Base-by-base conservation (phyloP, 1,140 invertebrate genomes). In the Diploscapter pachys region DNA sequence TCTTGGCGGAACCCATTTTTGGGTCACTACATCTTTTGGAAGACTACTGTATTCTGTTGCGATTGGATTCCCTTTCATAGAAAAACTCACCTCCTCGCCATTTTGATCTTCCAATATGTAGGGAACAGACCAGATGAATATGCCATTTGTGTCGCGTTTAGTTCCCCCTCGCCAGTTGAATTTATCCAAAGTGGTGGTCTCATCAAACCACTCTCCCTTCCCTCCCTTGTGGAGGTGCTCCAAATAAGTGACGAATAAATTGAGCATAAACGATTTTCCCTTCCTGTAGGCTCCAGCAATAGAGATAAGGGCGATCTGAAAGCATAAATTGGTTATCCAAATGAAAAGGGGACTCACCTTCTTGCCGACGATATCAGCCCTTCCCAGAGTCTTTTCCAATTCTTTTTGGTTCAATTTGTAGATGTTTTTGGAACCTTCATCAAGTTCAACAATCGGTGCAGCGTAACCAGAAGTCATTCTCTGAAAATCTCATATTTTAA, bases 231-330 rank as follows among this genome's bases (percentile, higher is more conserved):
- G 13, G 5, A 64, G 63, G 13, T 49, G 50, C 50, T 64, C 63
- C 5, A 64, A 31, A 31, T 64, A 64, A 5, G 5, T 5, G 5
- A 64, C 63, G 5, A 64, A 64, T 13, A 64, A 64, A 49, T 64
- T 64, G 13, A 64, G 31, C 5, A 64, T 8, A 31, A 64, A 64
- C 13, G 5, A 6, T 64, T 64, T 64, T 6, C 63, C 63, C 31
- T 64, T 64, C 31, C 63, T 64, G 63, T 31, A 64, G 63, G 63
- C 63, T 13, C 63, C 63, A 49, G 63, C 63, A 31, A 64, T 31
- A 31, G 63, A 64, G 50, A 64, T 64, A 8, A 64, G 13, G 31
- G 63, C 63, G 5, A 64, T 49, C 63, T 64, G 63, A 31, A 64
- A 64, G n/a, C n/a, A n/a, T n/a, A n/a, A n/a, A n/a, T n/a, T n/a